A percentile compares a stretch with the other conserved stretches of the same genome.
These are phyloP conservation scores for Ianthella basta DNA, from an alignment of 37 sponge, comb jelly and placozoan genomes.

Conservation along the genomic window DNA sequence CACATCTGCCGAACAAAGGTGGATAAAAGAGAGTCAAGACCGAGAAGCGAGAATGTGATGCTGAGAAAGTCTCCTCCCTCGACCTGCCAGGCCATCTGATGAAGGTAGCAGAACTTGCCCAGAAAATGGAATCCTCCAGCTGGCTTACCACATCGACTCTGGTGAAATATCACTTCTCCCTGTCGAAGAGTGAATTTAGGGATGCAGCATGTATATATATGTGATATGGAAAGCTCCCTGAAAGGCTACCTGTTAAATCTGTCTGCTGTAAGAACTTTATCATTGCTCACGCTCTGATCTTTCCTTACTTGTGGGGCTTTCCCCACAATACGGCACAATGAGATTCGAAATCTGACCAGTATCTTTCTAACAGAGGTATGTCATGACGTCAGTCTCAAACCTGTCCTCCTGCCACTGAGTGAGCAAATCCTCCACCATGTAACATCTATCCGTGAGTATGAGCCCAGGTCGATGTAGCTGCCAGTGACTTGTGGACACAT, in stretches of 20 bases:
- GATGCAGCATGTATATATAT: not conserved
- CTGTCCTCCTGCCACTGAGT: conserved; percentile 9
- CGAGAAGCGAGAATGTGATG: not conserved
- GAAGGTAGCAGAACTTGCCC: not conserved
- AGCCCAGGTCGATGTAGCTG: conserved; percentile 7
- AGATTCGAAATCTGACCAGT: conserved; percentile 11
- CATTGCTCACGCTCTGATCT: conserved; percentile 8
- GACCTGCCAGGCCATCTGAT: not conserved
- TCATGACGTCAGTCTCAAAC: conserved; percentile 23
- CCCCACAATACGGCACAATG: conserved; percentile 26
- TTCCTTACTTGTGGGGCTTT: conserved; percentile 15
- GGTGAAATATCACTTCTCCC: not conserved
- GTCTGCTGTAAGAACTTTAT: conserved; percentile 11
- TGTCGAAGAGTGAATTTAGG: not conserved
- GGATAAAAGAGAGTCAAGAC: not conserved
- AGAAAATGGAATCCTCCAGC: not conserved
- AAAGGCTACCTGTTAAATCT: not conserved
- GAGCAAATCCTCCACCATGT: not conserved
- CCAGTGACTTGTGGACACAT: conserved; percentile 10
- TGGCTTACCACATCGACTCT: conserved; percentile 28
- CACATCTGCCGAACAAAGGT: not conserved
- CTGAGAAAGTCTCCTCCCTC: not conserved
- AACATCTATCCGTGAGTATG: not conserved
- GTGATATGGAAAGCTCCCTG: conserved; percentile 13
- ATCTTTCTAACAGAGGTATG: conserved; percentile 17